These are phyloP conservation scores for Ochotona curzoniae DNA, from an alignment of 2,113 vertebrate species.

Conservation along the genomic window DNA sequence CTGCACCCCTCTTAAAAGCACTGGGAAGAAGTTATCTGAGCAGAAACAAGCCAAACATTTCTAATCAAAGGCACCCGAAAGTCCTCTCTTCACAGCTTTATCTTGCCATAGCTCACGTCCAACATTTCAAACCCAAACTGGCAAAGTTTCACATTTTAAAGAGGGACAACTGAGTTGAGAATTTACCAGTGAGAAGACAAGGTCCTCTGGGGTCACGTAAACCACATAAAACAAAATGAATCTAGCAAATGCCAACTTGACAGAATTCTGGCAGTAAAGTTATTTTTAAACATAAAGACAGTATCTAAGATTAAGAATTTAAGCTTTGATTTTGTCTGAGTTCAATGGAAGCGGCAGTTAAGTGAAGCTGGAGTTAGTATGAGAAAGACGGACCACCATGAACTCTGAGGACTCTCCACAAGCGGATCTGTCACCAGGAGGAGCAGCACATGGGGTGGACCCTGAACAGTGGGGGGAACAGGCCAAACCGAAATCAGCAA, in stretches of 20 bases:
- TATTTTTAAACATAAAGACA: conserved; percentile 37
- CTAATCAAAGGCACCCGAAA: neutral
- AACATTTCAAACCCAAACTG: conserved; percentile 27
- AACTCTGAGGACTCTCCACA: neutral
- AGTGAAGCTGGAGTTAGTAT: neutral
- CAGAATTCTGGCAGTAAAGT: neutral
- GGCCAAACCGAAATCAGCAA: neutral
- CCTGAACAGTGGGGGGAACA: neutral
- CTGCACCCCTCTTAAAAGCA: neutral
- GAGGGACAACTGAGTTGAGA: conserved; percentile 27
- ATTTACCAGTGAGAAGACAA: conserved; percentile 39
- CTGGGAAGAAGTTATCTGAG: neutral
- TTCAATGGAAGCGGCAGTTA: neutral
- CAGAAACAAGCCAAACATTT: conserved; percentile 43
- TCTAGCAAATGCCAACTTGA: conserved; percentile 1
- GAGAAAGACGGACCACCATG: neutral
- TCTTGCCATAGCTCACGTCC: neutral
- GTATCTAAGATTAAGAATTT: conserved; percentile 16
- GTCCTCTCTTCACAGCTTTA: neutral
- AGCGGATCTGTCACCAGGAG: no score
- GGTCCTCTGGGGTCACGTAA: neutral
- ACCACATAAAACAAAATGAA: conserved; percentile 53
- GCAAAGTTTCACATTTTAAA: conserved; percentile 42
- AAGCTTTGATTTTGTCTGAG: conserved; percentile 1
- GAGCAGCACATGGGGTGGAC: neutral